Base-by-base conservation (phyloP, 2,888 invertebrate genomes). In the Amitus sp. region DNA sequence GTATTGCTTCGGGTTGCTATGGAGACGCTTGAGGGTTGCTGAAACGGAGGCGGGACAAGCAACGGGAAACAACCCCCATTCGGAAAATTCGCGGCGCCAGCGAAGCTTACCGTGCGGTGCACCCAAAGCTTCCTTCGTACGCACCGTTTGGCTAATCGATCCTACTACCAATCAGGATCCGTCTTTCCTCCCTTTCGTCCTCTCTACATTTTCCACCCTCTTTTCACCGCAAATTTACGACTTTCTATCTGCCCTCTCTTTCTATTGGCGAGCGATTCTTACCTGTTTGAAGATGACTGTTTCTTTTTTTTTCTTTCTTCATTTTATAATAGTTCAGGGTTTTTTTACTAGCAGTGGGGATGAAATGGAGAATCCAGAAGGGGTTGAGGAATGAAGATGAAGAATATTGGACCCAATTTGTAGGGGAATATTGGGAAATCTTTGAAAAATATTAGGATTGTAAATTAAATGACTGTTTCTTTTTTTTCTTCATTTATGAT, bases 1-100 rank as follows among this genome's bases (percentile, higher is more conserved):
- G 78, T 78, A 79, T 78, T 75, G 77, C 71, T 75, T 71, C 73
- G 77, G 77, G 80, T 80, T 80, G 79, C 80, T 75, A 80, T 80
- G 80, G 79, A 73, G 77, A 80, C 75, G 71, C 63, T 65, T 67
- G 52, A 69, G 67, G 71, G 73, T 73, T 71, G 70, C 73, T 62
- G 65, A 60, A 27, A 65, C 68, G 69, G 71, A 71, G 72, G 73
- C 70, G 73, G 70, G 68, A 58, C 73, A 74, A 71, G 73, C 71
- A 68, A 73, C 71, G 73, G 78, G 60, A 79, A 80, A 77, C n/a
- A n/a, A n/a, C 78, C 79, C 74, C 77, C 75, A 75, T 75, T 73
- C 78, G 79, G 78, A 75, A 79, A 79, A 79, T 79, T 80, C 76
- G 77, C 68, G 76, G 79, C 75, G 72, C 73, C 73, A 71, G 69